Percentiles rank a stretch among this genome's conserved stretches.
Evolutionary conservation across 2,888 invertebrate species (phyloP).

Genomic region (Volucella zonaria): DNA sequence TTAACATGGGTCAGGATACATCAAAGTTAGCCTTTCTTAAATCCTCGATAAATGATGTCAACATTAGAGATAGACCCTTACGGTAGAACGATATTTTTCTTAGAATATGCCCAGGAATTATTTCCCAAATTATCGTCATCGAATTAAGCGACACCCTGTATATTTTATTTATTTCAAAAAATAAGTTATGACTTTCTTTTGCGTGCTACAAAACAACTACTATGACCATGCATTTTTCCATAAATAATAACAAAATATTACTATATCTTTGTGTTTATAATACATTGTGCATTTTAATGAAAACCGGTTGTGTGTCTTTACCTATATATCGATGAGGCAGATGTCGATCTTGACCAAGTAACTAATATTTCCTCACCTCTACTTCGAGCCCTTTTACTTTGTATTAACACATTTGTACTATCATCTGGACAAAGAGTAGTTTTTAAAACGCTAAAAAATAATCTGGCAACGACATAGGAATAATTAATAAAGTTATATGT

Average conservation of each 20-base stretch:
- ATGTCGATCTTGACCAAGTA: constrained; percentile 86
- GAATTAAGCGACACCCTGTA: no score
- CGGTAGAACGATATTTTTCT: no score
- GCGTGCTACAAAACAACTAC: constrained; percentile 25
- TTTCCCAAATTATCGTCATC: no score
- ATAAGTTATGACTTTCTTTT: no score
- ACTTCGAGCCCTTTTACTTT: constrained; percentile 84
- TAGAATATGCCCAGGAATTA: no score
- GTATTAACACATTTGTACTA: constrained; percentile 87
- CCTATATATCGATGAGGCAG: constrained; percentile 86
- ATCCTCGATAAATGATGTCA: no score
- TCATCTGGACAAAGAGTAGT: constrained; percentile 89
- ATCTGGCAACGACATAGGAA: constrained; percentile 82
- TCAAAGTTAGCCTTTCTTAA: no score
- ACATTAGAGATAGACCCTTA: no score
- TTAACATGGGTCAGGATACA: no score
- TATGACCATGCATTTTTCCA: neutral
- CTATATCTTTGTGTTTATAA: neutral
- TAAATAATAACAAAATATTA: neutral
- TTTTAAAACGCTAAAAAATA: constrained; percentile 87
- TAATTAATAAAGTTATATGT: neutral
- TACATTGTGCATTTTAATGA: constrained; percentile 48
- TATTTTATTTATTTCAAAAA: no score
- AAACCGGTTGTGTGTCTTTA: constrained; percentile 80
- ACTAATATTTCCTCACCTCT: constrained; percentile 86